Conservation (phyloP, 2,113 vertebrate genomes). For the Phocoena phocoena region DNA sequence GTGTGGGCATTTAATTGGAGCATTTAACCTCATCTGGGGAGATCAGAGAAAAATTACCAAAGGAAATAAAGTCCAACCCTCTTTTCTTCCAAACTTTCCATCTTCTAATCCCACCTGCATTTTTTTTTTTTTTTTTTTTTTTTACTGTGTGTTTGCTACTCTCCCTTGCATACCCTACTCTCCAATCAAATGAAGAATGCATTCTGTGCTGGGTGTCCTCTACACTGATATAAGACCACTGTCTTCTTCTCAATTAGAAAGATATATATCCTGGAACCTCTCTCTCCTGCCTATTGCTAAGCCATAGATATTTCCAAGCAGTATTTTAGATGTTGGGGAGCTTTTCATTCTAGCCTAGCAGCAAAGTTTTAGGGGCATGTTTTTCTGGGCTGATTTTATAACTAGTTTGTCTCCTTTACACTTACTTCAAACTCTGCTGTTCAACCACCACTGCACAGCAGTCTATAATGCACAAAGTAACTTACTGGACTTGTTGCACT, state of each 20-base stretch:
- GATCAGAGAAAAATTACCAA: not conserved
- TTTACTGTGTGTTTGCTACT: not conserved
- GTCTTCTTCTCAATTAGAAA: not conserved
- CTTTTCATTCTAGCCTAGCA: not conserved
- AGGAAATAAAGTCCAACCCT: not conserved
- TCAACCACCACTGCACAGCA: not conserved
- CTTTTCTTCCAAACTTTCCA: not conserved
- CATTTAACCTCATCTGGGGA: not conserved
- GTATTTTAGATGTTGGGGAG: not conserved
- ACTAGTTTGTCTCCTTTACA: conserved; percentile 3
- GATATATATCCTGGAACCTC: not conserved
- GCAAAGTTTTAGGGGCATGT: not conserved
- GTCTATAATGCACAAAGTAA: not conserved
- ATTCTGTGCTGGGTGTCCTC: not conserved
- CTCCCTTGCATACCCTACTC: not conserved
- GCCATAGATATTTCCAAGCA: not conserved
- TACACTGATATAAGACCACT: not conserved
- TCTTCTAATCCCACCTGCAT: not conserved
- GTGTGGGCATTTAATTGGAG: not conserved
- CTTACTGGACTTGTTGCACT: not conserved
- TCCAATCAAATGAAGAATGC: not conserved
- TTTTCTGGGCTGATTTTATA: not conserved
- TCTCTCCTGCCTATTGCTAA: not conserved
- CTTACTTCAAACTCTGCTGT: not conserved
- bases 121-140: not conserved